Conservation (phyloP, 1,140 invertebrate genomes). For the Ceratina australensis region DNA sequence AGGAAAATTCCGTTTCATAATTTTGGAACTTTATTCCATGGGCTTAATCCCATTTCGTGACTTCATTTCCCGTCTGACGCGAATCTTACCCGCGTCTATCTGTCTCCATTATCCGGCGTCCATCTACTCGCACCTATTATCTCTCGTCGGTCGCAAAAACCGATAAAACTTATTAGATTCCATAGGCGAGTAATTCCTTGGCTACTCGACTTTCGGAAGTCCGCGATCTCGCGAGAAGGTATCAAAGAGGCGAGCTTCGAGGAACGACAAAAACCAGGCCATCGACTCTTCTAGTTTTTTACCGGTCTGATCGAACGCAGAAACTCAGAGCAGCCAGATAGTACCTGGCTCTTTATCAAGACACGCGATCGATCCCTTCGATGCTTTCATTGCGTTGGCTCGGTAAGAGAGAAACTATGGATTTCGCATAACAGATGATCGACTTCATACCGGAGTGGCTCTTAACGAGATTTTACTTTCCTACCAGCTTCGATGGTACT, state of each 20-base stretch:
- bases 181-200: slow-evolving; percentile 37
- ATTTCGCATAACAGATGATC: neutral
- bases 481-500: too few species aligned
- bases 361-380: slow-evolving; percentile 16
- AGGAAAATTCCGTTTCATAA: slow-evolving; percentile 17
- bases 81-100: slow-evolving; percentile 10
- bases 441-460: neutral
- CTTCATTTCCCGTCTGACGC: too few species aligned
- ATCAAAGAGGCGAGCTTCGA: neutral
- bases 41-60: neutral
- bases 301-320: neutral
- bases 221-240: slow-evolving; percentile 4
- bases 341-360: neutral
- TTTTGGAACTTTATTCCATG: slow-evolving; percentile 19
- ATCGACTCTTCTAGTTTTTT: neutral
- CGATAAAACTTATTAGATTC: slow-evolving; percentile 53
- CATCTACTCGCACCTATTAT: slow-evolving; percentile 34
- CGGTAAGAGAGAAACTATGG: neutral
- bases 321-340: neutral
- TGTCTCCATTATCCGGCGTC: slow-evolving; percentile 42
- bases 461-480: neutral
- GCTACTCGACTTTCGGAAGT: slow-evolving; percentile 23
- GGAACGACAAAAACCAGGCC: neutral
- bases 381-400: neutral
- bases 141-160: slow-evolving; percentile 25